A percentile compares a stretch with the other conserved stretches of the same genome.
phyloP scores from a whole-genome alignment of 2,797 vertebrate genomes.

The Morus bassanus region DNA sequence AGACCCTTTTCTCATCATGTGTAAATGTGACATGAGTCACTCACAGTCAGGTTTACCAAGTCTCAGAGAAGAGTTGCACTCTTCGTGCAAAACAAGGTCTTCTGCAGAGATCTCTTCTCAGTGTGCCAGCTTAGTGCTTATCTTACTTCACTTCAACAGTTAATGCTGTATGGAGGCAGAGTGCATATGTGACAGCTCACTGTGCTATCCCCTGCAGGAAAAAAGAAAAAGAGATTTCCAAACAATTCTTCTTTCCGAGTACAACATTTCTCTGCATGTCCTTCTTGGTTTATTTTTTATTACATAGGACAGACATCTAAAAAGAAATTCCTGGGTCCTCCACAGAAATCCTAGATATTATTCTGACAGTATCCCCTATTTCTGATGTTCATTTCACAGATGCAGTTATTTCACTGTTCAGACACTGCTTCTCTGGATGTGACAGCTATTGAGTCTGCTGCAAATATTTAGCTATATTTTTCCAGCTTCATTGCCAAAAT shows the following conservation, averaged over 20 bases:
- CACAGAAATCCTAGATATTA: background rate
- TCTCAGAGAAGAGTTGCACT: background rate
- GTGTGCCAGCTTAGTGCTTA: background rate
- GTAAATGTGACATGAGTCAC: background rate
- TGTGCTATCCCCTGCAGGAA: background rate
- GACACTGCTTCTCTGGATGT: background rate
- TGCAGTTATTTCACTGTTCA: background rate
- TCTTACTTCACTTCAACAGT: background rate
- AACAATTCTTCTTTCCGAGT: background rate
- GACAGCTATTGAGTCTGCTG: background rate
- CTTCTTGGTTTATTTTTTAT: background rate
- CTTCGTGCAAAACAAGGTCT: background rate
- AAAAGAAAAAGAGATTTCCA: background rate
- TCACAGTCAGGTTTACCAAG: background rate
- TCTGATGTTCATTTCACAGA: background rate
- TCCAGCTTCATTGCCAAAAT: background rate
- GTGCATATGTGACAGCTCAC: background rate
- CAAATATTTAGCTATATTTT: constrained; percentile 39
- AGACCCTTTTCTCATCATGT: background rate
- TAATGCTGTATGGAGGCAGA: background rate
- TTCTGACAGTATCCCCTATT: background rate
- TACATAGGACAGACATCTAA: background rate
- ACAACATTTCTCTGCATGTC: background rate
- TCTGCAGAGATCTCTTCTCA: background rate
- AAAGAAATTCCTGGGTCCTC: background rate